Base-by-base conservation (phyloP, 1,140 invertebrate species). In the Meloidogyne exigua region DNA sequence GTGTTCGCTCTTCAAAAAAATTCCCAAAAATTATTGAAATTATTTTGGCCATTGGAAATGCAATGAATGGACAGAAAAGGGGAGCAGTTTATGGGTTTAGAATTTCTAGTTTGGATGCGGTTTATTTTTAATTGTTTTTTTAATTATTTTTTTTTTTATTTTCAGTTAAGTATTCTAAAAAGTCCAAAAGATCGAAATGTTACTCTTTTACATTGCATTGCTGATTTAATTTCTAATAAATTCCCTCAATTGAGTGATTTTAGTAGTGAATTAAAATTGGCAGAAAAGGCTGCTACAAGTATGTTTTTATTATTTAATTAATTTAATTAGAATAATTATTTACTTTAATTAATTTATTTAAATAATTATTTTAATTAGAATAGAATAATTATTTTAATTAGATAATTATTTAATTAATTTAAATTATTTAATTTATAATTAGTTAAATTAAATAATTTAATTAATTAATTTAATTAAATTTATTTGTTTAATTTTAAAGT, bases 11-110 rank as follows among this genome's bases (percentile, higher is more conserved):
- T 68, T 85, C 88, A 3, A 75, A 76, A 21, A 76, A 78, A 28
- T 88, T 88, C 28, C 85, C 87, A 26, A 85, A 82, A 75, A 76
- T 84, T 26, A 80, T 89, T 10, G 88, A 91, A 88, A 88, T 91
- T 75, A 95, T 99, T 86, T 89, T 99, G 74, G 95, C 96, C 5
- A 96, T 99, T 89, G 97, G 97, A 42, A 99, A 99, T 89, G 99
- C 98, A 88, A 91, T 99, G 89, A 99, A 99, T 88, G 96, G 94
- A 87, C 92, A 93, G 80, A 42, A 89, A 88, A 69, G 90, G 25
- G 96, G 95, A 0, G 57, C 72, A 0, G 96, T 95, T 0, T 99
- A 99, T 89, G 97, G 97, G 9, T 99, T 99, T 87, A 98, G 97
- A 88, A 89, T 99, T 65, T 94, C 97, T 88, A 95, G 93, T 83